Base-by-base conservation (phyloP, 2,888 invertebrate genomes). In the Cinara cedri region DNA sequence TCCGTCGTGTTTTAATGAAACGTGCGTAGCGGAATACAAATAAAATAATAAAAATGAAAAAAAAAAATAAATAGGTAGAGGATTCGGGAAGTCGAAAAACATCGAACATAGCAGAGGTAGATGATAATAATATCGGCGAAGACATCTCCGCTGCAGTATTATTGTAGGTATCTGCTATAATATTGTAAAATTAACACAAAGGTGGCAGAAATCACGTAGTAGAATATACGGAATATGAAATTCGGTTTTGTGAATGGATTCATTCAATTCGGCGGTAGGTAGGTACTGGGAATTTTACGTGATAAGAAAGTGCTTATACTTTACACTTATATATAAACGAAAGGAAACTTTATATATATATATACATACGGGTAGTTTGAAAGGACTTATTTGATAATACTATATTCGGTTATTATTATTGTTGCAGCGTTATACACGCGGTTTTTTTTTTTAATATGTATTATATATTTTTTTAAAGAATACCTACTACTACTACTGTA, bases 291-390 rank as follows among this genome's bases (percentile, higher is more conserved):
- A 51, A 51, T 49, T 49, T 34, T 49, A n/a, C 11, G 19, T 19
- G 26, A 51, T 68, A 49, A 51, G 19, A 68, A 68, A 34, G 13
- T 51, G 24, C 49, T 51, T 68, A 51, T 11, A 51, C 26, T 34
- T 51, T 68, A 51, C 3, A 51, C 26, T 34, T 34, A 34, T 34
- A 34, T 34, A n/a, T n/a, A 51, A n/a, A n/a, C 26, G 13, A 51
- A 68, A 26, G 13, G n/a, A 68, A 51, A 34, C 34, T 34, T 34
- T 34, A 34, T 34, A n/a, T n/a, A n/a, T n/a, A n/a, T n/a, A n/a
- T n/a, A n/a, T 34, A 34, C 6, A 34, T 34, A 34, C 34, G 34
- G 6, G 34, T 6, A 34, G 34, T 34, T 0, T 46, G 3, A 34
- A 62, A 51, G 49, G 24, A 49, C 26, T 19, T 66, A 24, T 49